Conservation (phyloP, 2,888 invertebrate species). For the Caenorhabditis afra region DNA sequence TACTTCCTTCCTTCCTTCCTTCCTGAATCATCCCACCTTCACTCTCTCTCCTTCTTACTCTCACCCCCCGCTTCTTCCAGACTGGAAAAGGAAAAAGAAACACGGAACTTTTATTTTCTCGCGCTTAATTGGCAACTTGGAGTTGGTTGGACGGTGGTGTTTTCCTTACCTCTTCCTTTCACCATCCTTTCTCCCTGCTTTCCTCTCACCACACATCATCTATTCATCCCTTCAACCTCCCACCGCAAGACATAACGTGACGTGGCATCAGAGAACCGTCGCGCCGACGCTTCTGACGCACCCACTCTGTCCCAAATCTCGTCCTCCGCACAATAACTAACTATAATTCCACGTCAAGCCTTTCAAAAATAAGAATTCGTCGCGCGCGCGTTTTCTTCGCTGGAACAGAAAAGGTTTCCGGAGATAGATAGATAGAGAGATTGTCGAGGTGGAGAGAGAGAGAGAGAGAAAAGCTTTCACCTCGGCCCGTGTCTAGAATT, state of each 20-base stretch:
- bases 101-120: constrained; percentile 35
- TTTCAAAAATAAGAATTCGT: background rate
- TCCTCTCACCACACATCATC: no score
- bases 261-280: background rate
- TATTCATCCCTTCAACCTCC: no score
- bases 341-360: constrained; percentile 2
- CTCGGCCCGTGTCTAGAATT: background rate
- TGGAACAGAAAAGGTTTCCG: background rate
- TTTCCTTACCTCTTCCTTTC: background rate
- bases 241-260: constrained; percentile 6
- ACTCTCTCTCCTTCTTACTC: no score
- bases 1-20: no score
- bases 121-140: constrained; percentile 4
- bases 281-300: background rate
- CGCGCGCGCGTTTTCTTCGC: background rate
- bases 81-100: background rate
- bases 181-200: background rate
- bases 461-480: background rate
- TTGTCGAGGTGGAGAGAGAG: no score
- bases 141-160: background rate
- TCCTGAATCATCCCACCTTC: no score
- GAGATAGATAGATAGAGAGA: no score
- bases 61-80: background rate
- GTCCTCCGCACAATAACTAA: background rate
- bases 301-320: background rate